phyloP scores from a whole-genome alignment of 2,797 vertebrate species.

The Bradypodion pumilum region DNA sequence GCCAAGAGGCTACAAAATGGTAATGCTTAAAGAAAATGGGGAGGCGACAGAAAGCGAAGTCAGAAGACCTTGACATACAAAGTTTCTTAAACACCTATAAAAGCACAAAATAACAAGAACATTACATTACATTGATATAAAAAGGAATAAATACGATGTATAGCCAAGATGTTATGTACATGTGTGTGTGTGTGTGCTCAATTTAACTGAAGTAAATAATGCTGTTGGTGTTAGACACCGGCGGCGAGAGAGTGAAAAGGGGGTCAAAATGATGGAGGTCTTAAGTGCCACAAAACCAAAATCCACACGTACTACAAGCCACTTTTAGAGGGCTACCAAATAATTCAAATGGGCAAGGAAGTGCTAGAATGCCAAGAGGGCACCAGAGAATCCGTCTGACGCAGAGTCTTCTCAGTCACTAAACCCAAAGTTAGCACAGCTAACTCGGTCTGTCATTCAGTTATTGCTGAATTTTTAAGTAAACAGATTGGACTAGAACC shows the following conservation, averaged over 20 bases:
- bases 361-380: not conserved
- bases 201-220: constrained; percentile 70
- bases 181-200: constrained; percentile 75
- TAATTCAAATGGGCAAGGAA: constrained; percentile 33
- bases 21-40: constrained; percentile 59
- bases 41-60: constrained; percentile 45
- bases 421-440: constrained; percentile 54
- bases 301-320: constrained; percentile 46
- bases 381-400: constrained; percentile 10
- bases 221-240: constrained; percentile 57
- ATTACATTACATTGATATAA: constrained; percentile 74
- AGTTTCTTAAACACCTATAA: constrained; percentile 74
- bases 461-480: constrained; percentile 71
- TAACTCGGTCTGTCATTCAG: constrained; percentile 51
- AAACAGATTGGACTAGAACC: constrained; percentile 55
- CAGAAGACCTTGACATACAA: constrained; percentile 67
- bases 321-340: constrained; percentile 47
- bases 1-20: constrained; percentile 44
- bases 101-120: constrained; percentile 75
- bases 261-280: constrained; percentile 39
- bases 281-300: constrained; percentile 41
- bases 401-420: constrained; percentile 32
- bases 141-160: constrained; percentile 78
- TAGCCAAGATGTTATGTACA: constrained; percentile 74
- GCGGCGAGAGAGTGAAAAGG: constrained; percentile 12